Conservation (phyloP, 2,797 vertebrate genomes). For the Mormyrops attenuatus region DNA sequence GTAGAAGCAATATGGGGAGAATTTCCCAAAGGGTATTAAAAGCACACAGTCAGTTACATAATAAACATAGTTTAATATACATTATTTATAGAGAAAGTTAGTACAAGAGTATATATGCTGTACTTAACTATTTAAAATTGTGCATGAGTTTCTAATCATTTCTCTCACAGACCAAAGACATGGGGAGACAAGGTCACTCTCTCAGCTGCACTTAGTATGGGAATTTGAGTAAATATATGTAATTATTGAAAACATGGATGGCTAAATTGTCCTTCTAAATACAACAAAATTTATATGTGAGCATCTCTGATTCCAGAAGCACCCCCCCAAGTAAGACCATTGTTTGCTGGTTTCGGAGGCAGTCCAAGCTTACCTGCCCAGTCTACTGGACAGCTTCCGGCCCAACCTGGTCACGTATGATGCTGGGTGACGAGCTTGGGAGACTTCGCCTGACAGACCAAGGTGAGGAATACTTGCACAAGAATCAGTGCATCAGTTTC, state of each 20-base stretch:
- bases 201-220: background rate
- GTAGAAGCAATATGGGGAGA: background rate
- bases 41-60: background rate
- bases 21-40: background rate
- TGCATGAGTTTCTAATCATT: background rate
- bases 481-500: background rate
- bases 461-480: conserved; percentile 31
- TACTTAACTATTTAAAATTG: background rate
- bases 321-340: background rate
- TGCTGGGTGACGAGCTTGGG: conserved; percentile 52
- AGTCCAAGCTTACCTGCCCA: conserved; percentile 52
- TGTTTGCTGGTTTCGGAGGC: background rate
- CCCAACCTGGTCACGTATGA: conserved; percentile 50
- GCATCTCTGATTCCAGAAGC: background rate
- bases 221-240: background rate
- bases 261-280: background rate
- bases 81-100: background rate
- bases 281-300: background rate
- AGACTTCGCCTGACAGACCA: conserved; percentile 51
- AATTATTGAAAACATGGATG: background rate
- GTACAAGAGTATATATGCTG: background rate
- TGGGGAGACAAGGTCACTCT: background rate
- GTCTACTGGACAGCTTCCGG: conserved; percentile 47
- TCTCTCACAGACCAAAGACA: background rate
- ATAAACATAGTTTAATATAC: background rate